Percentiles rank a stretch among this genome's conserved stretches.
Evolutionary conservation across 2,888 invertebrate species (phyloP).

Genomic region (Diaprepes abbreviatus): DNA sequence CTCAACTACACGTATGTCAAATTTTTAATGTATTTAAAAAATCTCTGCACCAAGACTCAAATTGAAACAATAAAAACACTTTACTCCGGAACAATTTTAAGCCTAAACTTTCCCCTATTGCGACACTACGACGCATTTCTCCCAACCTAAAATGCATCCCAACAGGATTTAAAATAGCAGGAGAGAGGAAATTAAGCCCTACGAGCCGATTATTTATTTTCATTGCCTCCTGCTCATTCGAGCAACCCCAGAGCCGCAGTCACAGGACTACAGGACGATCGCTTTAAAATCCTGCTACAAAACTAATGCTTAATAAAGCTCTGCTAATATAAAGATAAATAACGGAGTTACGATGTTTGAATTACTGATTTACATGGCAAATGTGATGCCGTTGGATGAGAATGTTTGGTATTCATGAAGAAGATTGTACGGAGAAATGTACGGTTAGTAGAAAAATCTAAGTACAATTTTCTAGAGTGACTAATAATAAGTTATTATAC

Average conservation of each 20-base stretch:
- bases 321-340: constrained; percentile 17
- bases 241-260: constrained; percentile 13
- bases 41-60: too few species aligned
- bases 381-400: background rate
- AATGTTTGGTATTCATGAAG: too few species aligned
- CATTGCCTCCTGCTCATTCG: constrained; percentile 34
- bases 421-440: too few species aligned
- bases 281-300: constrained; percentile 15
- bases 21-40: too few species aligned
- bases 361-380: constrained; percentile 1
- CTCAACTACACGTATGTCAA: too few species aligned
- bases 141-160: constrained; percentile 18
- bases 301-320: constrained; percentile 10
- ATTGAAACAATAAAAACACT: background rate
- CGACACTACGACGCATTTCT: constrained; percentile 1
- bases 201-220: constrained; percentile 40
- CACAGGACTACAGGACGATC: constrained; percentile 14
- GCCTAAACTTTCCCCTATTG: background rate
- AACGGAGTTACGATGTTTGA: constrained; percentile 13
- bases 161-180: constrained; percentile 24
- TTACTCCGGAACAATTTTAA: background rate
- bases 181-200: constrained; percentile 41
- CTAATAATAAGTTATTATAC: too few species aligned
- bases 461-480: too few species aligned
- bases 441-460: too few species aligned